phyloP scores from a whole-genome alignment of 1,140 invertebrate species.

The Pseudobourletiella spinata region DNA sequence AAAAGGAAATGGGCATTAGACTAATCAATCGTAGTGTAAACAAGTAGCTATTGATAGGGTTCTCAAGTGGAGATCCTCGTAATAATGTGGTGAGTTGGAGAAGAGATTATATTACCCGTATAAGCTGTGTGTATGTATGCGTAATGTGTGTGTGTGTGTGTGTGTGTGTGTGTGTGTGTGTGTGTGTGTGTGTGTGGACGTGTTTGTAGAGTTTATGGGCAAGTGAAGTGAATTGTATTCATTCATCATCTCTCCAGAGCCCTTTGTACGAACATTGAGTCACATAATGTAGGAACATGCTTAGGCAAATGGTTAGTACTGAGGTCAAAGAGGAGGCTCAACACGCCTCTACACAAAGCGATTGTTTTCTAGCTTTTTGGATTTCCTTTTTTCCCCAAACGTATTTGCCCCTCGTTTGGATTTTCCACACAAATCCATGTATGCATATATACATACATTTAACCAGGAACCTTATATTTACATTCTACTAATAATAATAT shows the following conservation, averaged over 20 bases:
- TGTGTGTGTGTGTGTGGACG: no score
- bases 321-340: conserved; percentile 12
- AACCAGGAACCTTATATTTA: neutral
- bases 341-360: conserved; percentile 24
- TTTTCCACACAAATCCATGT: neutral
- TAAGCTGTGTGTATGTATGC: neutral
- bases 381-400: conserved; percentile 4
- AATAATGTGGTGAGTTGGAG: conserved; percentile 2
- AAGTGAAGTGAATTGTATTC: conserved; percentile 13
- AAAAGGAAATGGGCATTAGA: conserved; percentile 19
- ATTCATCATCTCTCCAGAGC: conserved; percentile 8
- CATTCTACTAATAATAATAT: no score
- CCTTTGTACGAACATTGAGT: neutral
- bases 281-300: neutral
- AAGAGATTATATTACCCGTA: conserved; percentile 25
- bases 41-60: conserved; percentile 30
- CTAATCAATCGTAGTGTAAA: conserved; percentile 34
- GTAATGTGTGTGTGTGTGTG: no score
- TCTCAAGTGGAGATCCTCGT: conserved; percentile 8
- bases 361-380: conserved; percentile 32
- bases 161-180: no score
- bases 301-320: conserved; percentile 9
- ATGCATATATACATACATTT: neutral
- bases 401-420: no score
- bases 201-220: neutral